Conservation (phyloP, 2,113 vertebrate genomes). For the Macrotus californicus region DNA sequence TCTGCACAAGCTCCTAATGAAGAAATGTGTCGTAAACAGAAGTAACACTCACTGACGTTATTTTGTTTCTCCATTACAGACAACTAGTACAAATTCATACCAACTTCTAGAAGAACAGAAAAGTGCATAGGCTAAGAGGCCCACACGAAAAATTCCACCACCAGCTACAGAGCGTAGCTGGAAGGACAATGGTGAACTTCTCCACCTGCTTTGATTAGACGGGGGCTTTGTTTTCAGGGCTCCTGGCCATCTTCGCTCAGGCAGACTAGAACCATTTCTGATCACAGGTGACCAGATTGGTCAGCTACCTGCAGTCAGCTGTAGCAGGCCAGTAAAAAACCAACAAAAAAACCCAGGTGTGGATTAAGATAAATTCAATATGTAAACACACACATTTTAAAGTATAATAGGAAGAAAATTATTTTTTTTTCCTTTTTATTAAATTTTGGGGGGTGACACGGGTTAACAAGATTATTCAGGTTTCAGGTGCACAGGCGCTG, state of each 20-base stretch:
- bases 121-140: neutral
- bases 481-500: too few species aligned
- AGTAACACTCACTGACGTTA: conserved; percentile 20
- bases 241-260: neutral
- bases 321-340: neutral
- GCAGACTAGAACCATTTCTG: neutral
- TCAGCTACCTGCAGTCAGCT: neutral
- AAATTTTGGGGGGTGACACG: too few species aligned
- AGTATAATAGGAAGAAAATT: neutral
- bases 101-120: neutral
- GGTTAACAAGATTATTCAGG: too few species aligned
- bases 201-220: neutral
- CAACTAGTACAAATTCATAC: neutral
- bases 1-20: neutral
- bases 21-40: conserved; percentile 2
- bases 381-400: neutral
- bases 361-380: neutral
- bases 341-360: neutral
- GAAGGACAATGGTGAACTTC: neutral
- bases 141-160: neutral
- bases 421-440: neutral
- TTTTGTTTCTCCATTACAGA: conserved; percentile 21
- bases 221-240: neutral
- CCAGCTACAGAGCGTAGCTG: neutral
- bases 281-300: neutral